Base-by-base conservation (phyloP, 2,797 vertebrate genomes). In the Myotis pilosus region DNA sequence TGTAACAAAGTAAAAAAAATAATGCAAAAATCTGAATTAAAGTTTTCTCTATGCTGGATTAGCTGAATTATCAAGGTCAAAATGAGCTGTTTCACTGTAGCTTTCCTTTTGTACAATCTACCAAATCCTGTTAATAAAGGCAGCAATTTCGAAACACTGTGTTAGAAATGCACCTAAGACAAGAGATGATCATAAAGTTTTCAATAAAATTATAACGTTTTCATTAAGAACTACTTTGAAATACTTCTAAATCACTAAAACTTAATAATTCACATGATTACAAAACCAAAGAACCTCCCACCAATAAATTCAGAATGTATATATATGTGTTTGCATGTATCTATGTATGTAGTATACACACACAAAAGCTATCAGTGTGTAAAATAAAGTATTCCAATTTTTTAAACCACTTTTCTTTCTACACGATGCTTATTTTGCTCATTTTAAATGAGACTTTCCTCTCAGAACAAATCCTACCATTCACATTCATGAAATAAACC, bases 121-220 rank as follows among this genome's bases (percentile, higher is more conserved):
- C 13, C 0, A 5, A 92, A 94, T 91, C 68, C 74, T 92, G 44
- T 97, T 94, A 91, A 96, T 55, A 93, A 57, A 96, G 71, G 94
- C 47, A 94, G 87, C 28, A 79, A 91, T 55, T 94, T 11, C 80
- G n/a, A 93, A 97, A 95, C 95, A 97, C 95, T 96, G 96, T 94
- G 25, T 82, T 66, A 19, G 79, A 96, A 82, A 30, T 2, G 66
- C 2, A 3, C 19, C 20, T 82, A 95, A 95, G 23, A 90, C 47
- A 91, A 90, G 87, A 62, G 30, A 36, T 66, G 75, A 87, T 90
- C 79, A 44, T 74, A 87, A 92, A 92, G 51, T 87, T 87, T 72
- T 80, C 83, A 81, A 60, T 78, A 87, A 89, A 96, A 94, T 49
- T 55, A 8, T 64, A 92, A 87, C 60, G 84, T 71, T 93, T 92